Evolutionary conservation across 2,888 invertebrate genomes (phyloP).

Genomic region (Drosophila nr. medialis): DNA sequence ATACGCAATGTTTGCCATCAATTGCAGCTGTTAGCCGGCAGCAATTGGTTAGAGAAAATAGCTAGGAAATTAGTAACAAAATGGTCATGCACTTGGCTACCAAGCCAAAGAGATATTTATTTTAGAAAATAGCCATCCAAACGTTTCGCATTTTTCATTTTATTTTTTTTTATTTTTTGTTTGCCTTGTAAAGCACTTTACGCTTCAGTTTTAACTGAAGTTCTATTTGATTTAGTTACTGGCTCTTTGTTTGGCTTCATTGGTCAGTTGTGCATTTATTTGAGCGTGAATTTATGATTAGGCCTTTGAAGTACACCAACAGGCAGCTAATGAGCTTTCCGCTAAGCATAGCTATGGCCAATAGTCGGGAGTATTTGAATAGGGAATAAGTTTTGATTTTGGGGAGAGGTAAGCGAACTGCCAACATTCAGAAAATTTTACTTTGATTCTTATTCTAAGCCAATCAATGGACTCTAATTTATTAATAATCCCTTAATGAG

Average conservation of each 20-base stretch:
- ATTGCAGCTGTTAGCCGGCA: conserved; percentile 71
- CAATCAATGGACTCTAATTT: background rate
- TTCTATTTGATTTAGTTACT: conserved; percentile 68
- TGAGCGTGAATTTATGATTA: conserved; percentile 63
- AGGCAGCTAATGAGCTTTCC: conserved; percentile 26
- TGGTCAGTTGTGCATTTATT: conserved; percentile 69
- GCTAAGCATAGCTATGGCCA: conserved; percentile 1
- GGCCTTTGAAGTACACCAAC: conserved; percentile 39
- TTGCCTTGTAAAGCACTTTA: conserved; percentile 53
- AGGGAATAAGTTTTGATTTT: background rate
- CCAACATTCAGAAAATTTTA: background rate
- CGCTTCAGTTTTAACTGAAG: conserved; percentile 70
- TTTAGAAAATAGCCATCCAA: conserved; percentile 62
- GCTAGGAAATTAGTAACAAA: conserved; percentile 67
- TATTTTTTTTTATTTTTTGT: conserved; percentile 22
- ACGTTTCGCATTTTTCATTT: conserved; percentile 32
- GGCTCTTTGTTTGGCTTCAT: conserved; percentile 51
- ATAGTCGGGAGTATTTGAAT: conserved; percentile 7
- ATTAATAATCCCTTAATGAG: background rate
- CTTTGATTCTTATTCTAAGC: background rate
- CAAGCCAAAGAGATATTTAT: conserved; percentile 67
- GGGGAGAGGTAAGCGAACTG: background rate
- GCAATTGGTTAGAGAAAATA: conserved; percentile 42
- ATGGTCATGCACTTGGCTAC: conserved; percentile 37
- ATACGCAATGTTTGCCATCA: conserved; percentile 79